Percentiles rank a stretch among this genome's conserved stretches.
Evolutionary conservation across 1,140 invertebrate species (phyloP).

Genomic region (Meloidogyne hapla): DNA sequence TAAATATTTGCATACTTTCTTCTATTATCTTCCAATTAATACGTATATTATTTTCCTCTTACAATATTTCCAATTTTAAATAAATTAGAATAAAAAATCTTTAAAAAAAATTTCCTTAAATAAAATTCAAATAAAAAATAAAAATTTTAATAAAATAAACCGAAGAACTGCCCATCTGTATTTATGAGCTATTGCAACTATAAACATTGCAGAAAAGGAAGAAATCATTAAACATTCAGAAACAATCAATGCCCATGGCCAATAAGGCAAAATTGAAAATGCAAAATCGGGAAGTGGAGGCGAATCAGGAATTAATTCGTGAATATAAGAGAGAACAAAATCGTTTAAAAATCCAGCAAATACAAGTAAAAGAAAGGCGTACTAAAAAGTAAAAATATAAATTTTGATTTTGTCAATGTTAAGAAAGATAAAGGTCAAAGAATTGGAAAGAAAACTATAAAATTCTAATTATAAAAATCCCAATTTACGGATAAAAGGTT

Average conservation of each 20-base stretch:
- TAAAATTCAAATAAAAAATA: not conserved
- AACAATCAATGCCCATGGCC: slow-evolving; percentile 38
- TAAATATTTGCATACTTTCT: no score
- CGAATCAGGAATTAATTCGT: slow-evolving; percentile 44
- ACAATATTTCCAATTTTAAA: no score
- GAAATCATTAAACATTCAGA: slow-evolving; percentile 51
- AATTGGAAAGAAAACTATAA: no score
- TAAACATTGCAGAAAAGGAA: slow-evolving; percentile 37
- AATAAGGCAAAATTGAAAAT: slow-evolving; percentile 48
- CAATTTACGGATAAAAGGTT: no score
- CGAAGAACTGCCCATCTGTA: slow-evolving; percentile 50
- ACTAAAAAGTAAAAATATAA: slow-evolving; percentile 24
- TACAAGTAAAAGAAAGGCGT: slow-evolving; percentile 45
- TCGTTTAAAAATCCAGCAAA: slow-evolving; percentile 45
- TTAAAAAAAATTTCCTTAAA: not conserved
- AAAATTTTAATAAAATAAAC: slow-evolving; percentile 21
- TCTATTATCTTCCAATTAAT: no score
- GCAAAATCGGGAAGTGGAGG: slow-evolving; percentile 49
- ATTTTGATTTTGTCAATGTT: not conserved
- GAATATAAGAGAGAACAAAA: slow-evolving; percentile 50
- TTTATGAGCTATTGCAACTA: slow-evolving; percentile 42
- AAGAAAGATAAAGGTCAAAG: not conserved
- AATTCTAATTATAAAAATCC: no score
- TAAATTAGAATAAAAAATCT: no score
- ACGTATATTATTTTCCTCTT: no score